Base-by-base conservation (phyloP, 1,140 invertebrate genomes). In the Drosophila pectinifera region DNA sequence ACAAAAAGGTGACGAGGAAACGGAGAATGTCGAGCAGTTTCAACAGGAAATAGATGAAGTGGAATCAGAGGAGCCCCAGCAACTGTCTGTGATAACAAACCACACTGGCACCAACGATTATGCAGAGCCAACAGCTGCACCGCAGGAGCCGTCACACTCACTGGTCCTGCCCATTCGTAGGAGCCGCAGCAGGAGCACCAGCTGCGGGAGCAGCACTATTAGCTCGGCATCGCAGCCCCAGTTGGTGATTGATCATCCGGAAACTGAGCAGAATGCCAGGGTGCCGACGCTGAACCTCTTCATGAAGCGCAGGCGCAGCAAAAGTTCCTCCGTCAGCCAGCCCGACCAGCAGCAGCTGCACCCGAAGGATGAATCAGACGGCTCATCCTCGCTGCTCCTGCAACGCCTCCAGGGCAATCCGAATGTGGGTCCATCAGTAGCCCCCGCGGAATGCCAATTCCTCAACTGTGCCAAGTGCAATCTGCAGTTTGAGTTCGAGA, bases 401-500 rank as follows among this genome's bases (percentile, higher is more conserved):
- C 90, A 91, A 39, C 89, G 82, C 22, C 65, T 91, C 13, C 85
- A 91, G 51, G 74, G 83, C 2, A 65, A 64, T 22, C 5, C 76
- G 64, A 20, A 28, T 49, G 11, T n/a, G 16, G 46, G 14, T 10
- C 39, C 58, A 18, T 6, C 31, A 3, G n/a, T 20, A 3, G n/a
- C 18, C 0, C 16, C 56, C 10, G 14, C 26, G 26, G 34, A 39
- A 28, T 80, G 36, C 36, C 20, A 72, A 24, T 24, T 64, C 36
- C 49, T 82, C n/a, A 68, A 53, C 49, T 82, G 80, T 24, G 46
- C 51, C 31, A 82, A 85, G 46, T 86, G 88, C 55, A 83, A 73
- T 70, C 41, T 55, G 14, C 94, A 81, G 91, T 68, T 68, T 6
- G 93, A 42, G 83, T 93, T 49, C 95, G 95, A 84, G 16, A 83